phyloP scores from a whole-genome alignment of 2,888 invertebrate genomes.

The Rotaria socialis region DNA sequence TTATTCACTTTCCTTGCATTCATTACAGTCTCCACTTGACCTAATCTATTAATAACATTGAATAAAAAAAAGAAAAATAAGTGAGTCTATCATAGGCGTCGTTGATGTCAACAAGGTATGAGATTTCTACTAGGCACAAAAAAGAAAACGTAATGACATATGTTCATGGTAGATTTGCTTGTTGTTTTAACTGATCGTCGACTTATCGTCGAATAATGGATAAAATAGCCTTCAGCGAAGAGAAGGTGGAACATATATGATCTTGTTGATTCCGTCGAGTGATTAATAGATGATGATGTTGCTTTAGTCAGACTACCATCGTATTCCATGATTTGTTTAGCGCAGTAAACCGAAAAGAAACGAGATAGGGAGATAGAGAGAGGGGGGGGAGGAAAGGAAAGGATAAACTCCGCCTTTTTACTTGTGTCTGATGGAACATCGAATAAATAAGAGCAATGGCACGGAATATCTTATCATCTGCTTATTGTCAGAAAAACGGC shows the following conservation, averaged over 20 bases:
- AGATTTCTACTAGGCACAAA: not conserved
- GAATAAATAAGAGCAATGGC: not conserved
- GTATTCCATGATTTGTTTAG: not conserved
- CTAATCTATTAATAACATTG: not conserved
- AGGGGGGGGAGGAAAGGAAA: not conserved
- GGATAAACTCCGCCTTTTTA: not conserved
- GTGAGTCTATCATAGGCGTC: not conserved
- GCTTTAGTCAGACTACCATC: not conserved
- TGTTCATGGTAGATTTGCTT: not conserved
- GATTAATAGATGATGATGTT: constrained; percentile 5
- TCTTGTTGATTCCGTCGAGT: not conserved
- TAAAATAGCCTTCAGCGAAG: not conserved
- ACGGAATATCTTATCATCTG: constrained; percentile 13
- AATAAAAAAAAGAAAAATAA: not conserved
- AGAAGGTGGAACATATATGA: not conserved
- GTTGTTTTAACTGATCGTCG: constrained; percentile 29
- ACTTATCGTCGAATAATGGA: constrained; percentile 8
- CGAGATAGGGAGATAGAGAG: not conserved
- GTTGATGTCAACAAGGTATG: not conserved
- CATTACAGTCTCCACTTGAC: not conserved
- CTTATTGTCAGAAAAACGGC: not conserved
- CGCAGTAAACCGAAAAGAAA: not conserved
- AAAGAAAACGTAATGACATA: not conserved
- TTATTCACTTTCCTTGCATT: not conserved
- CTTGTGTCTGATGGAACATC: not conserved